Conservation (phyloP, 1,140 invertebrate genomes). For the Papilio machaon region DNA sequence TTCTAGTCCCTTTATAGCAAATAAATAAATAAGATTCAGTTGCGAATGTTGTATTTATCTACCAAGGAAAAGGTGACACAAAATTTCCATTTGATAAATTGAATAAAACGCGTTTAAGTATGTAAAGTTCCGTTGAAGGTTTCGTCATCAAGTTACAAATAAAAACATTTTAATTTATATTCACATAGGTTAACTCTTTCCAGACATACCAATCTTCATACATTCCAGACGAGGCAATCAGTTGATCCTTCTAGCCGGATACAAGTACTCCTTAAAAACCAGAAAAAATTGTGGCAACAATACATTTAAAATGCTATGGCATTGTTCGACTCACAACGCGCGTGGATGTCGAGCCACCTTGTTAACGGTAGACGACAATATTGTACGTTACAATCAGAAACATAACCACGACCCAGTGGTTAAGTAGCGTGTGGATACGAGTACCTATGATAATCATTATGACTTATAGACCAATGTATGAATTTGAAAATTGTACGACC, state of each 20-base stretch:
- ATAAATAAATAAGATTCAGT: no score
- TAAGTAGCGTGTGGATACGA: neutral
- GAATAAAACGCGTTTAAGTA: no score
- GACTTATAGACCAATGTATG: no score
- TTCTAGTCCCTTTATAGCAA: no score
- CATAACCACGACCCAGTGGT: constrained; percentile 41
- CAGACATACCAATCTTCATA: constrained; percentile 33
- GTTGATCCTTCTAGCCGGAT: constrained; percentile 41
- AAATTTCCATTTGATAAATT: no score
- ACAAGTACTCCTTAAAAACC: constrained; percentile 41
- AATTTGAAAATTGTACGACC: no score
- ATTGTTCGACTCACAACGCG: constrained; percentile 47
- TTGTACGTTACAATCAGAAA: constrained; percentile 2
- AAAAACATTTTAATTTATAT: no score
- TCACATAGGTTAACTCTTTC: neutral
- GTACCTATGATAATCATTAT: no score
- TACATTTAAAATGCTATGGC: constrained; percentile 42
- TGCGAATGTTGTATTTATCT: no score
- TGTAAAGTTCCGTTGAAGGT: no score
- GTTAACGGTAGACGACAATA: constrained; percentile 45
- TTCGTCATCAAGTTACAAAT: no score
- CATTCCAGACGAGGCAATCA: constrained; percentile 39
- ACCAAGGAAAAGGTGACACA: no score
- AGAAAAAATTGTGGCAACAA: neutral
- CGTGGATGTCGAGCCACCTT: constrained; percentile 49